These are phyloP conservation scores for Epinephelus fuscoguttatus DNA, from an alignment of 2,113 vertebrate species.

Conservation along the genomic window DNA sequence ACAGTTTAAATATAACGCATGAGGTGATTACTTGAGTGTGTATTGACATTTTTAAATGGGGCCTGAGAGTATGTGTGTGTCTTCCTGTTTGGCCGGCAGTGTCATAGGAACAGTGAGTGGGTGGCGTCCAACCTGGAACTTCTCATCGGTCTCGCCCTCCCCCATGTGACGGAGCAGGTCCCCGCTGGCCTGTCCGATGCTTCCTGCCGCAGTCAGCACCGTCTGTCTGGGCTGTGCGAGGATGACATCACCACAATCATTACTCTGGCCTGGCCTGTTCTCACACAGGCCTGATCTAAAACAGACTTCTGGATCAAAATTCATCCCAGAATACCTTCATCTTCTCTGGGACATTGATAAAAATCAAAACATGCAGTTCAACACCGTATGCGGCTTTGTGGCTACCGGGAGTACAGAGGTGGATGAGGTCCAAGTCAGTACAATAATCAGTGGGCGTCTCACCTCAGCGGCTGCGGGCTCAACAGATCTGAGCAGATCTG, in stretches of 20 bases:
- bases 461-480: constrained; percentile 97
- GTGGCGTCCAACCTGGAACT: constrained; percentile 91
- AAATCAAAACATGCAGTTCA: constrained; percentile 29
- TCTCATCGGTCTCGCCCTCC: constrained; percentile 96
- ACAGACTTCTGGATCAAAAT: constrained; percentile 58
- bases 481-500: constrained; percentile 95
- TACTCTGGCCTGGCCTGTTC: constrained; percentile 47
- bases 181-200: constrained; percentile 97
- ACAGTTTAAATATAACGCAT: constrained; percentile 55
- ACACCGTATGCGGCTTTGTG: constrained; percentile 8
- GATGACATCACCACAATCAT: constrained; percentile 75
- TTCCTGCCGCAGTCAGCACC: constrained; percentile 96
- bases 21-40: constrained; percentile 46
- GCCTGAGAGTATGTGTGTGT: constrained; percentile 42
- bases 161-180: constrained; percentile 98
- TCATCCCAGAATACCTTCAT: constrained; percentile 12
- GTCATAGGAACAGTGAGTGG: constrained; percentile 72
- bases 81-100: constrained; percentile 75
- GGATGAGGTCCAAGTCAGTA: constrained; percentile 27
- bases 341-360: constrained; percentile 30
- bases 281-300: constrained; percentile 49
- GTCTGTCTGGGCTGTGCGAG: constrained; percentile 94
- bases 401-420: constrained; percentile 27
- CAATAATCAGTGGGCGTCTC: constrained; percentile 59
- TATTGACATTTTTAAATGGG: constrained; percentile 48